phyloP scores from a whole-genome alignment of 2,113 vertebrate genomes.

The Bos indicus region DNA sequence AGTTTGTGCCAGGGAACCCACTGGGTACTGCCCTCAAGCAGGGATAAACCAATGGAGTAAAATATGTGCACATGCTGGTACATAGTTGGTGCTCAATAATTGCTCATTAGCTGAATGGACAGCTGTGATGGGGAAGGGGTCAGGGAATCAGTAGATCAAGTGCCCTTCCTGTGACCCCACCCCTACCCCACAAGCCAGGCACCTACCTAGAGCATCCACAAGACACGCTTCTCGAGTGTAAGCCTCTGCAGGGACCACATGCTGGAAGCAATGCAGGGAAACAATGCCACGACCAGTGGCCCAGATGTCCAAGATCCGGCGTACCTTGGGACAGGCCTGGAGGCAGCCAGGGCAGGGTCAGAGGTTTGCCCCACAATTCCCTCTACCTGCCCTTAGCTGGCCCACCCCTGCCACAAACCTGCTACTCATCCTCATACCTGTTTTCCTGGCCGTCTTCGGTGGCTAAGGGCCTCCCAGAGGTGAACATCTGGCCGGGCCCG shows the following conservation, averaged over 20 bases:
- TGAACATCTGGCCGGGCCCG: slow-evolving; percentile 89
- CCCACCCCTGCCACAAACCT: background rate
- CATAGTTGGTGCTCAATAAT: background rate
- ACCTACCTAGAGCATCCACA: slow-evolving; percentile 91
- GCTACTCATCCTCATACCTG: slow-evolving; percentile 45
- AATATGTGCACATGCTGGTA: background rate
- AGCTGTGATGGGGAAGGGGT: background rate
- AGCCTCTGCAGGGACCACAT: slow-evolving; percentile 88
- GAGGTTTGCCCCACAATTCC: background rate
- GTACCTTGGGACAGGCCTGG: slow-evolving; percentile 85
- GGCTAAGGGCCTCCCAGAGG: slow-evolving; percentile 87
- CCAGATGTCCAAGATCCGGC: slow-evolving; percentile 93
- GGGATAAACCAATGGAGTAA: background rate
- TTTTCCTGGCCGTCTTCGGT: slow-evolving; percentile 76
- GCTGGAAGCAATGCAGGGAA: slow-evolving; percentile 95
- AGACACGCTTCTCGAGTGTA: slow-evolving; percentile 92
- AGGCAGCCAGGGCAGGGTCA: accelerated
- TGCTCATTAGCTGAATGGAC: background rate
- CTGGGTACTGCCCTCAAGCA: background rate
- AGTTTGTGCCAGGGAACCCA: background rate
- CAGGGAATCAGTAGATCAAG: background rate
- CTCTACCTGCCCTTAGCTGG: background rate
- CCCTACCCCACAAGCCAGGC: no score
- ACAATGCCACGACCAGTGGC: slow-evolving; percentile 83
- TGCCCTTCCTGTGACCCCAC: accelerated